A percentile compares a stretch with the other conserved stretches of the same genome.
phyloP scores from a whole-genome alignment of 2,888 invertebrate genomes.

The Leucophenga montana region DNA sequence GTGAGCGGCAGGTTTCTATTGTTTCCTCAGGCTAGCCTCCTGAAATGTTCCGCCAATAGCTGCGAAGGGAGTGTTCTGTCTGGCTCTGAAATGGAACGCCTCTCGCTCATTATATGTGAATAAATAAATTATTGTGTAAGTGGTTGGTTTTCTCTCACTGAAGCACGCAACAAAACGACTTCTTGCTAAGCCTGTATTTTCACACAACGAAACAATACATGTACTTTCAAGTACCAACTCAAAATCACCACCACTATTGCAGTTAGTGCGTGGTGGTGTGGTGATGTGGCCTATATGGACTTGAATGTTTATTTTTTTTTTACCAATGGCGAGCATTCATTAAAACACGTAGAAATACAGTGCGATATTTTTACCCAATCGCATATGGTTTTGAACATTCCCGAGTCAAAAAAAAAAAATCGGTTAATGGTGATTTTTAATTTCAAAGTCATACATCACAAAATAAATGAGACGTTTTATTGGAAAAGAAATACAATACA shows the following conservation, averaged over 20 bases:
- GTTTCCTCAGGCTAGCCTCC: too few species aligned
- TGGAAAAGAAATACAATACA: too few species aligned
- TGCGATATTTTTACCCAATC: neutral
- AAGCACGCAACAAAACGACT: slow-evolving; percentile 53
- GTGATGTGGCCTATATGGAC: neutral
- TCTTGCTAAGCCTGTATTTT: slow-evolving; percentile 61
- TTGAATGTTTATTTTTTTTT: neutral
- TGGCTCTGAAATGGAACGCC: neutral
- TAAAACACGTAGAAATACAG: neutral
- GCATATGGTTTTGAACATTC: neutral
- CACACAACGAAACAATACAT: slow-evolving; percentile 58
- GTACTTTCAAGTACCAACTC: slow-evolving; percentile 47
- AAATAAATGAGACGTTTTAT: too few species aligned
- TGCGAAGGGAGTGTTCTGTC: neutral
- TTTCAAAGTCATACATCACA: too few species aligned
- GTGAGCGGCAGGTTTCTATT: too few species aligned
- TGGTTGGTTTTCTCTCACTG: slow-evolving; percentile 55
- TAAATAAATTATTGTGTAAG: slow-evolving; percentile 46
- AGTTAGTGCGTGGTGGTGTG: neutral
- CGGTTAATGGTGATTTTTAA: slow-evolving; percentile 10
- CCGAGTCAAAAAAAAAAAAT: neutral
- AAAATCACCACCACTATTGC: slow-evolving; percentile 37
- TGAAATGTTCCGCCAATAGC: slow-evolving; percentile 8
- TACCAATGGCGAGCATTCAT: neutral
- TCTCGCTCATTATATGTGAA: slow-evolving; percentile 3